phyloP scores from a whole-genome alignment of 2,797 vertebrate genomes.

The Gadopsis bispinosus region DNA sequence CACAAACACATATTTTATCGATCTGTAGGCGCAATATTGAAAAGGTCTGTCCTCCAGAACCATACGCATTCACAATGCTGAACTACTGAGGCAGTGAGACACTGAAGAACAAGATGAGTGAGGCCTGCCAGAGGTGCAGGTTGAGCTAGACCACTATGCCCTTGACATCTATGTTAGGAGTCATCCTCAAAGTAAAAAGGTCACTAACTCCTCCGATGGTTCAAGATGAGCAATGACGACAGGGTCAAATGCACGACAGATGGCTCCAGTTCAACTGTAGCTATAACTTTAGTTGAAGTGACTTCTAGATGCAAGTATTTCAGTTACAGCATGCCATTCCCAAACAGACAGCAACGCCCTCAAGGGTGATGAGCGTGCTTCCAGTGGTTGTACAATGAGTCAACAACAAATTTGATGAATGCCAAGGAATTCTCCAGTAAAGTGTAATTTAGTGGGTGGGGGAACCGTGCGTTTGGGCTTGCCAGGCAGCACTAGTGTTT shows the following conservation, averaged over 20 bases:
- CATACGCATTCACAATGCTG: slow-evolving; percentile 46
- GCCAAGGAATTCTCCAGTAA: slow-evolving; percentile 33
- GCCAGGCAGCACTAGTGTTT: background rate
- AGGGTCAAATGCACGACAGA: slow-evolving; percentile 25
- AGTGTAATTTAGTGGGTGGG: slow-evolving; percentile 33
- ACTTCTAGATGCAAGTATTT: slow-evolving; percentile 4
- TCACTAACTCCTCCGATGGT: slow-evolving; percentile 35
- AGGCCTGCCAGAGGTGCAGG: slow-evolving; percentile 36
- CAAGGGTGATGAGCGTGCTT: slow-evolving; percentile 13
- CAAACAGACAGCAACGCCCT: slow-evolving; percentile 22
- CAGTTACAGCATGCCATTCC: slow-evolving; percentile 16
- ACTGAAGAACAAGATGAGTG: slow-evolving; percentile 61
- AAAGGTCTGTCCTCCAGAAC: slow-evolving; percentile 26
- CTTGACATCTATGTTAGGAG: slow-evolving; percentile 58
- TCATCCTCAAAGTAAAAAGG: slow-evolving; percentile 49
- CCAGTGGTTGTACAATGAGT: slow-evolving; percentile 33
- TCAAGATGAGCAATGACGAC: slow-evolving; percentile 31
- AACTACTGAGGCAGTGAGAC: slow-evolving; percentile 52
- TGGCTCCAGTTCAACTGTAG: background rate
- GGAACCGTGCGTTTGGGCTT: slow-evolving; percentile 34
- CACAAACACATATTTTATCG: slow-evolving; percentile 6
- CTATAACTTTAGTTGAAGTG: background rate
- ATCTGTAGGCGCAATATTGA: slow-evolving; percentile 30
- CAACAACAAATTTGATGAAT: slow-evolving; percentile 34
- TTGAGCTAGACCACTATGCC: slow-evolving; percentile 42